phyloP scores from a whole-genome alignment of 1,140 invertebrate species.

The Nymphalis io region DNA sequence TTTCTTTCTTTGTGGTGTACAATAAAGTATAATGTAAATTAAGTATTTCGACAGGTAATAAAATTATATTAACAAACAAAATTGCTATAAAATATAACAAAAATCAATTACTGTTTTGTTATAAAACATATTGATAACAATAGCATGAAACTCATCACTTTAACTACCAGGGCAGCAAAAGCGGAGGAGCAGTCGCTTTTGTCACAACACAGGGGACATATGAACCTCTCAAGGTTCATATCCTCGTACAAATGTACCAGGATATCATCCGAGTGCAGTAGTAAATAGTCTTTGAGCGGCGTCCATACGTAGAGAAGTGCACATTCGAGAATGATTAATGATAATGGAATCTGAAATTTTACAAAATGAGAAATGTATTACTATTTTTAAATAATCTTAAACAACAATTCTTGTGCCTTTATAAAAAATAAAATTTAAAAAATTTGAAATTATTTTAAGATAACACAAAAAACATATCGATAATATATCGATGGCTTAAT shows the following conservation, averaged over 20 bases:
- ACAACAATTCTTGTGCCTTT: no score
- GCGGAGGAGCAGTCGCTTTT: slow-evolving; percentile 36
- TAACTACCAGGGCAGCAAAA: slow-evolving; percentile 49
- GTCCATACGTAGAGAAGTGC: slow-evolving; percentile 48
- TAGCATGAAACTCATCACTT: slow-evolving; percentile 44
- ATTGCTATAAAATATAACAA: no score
- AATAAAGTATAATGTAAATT: no score
- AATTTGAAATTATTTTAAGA: no score
- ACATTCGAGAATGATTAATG: slow-evolving; percentile 44
- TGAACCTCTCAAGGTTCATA: slow-evolving; percentile 40
- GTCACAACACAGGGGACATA: slow-evolving; percentile 52
- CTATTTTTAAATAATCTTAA: no score
- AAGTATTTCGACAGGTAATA: no score
- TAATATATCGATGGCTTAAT: no score
- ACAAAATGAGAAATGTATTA: neutral
- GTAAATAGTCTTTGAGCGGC: slow-evolving; percentile 45
- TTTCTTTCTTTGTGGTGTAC: no score
- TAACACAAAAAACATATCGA: no score
- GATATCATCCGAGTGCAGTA: slow-evolving; percentile 47
- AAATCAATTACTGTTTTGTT: slow-evolving; percentile 25
- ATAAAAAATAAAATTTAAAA: no score
- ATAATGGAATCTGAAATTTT: slow-evolving; percentile 45
- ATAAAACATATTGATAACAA: slow-evolving; percentile 42
- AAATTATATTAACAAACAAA: no score
- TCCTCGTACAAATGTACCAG: slow-evolving; percentile 47